Base-by-base conservation (phyloP, 2,113 vertebrate genomes). In the Peucedramus taeniatus region DNA sequence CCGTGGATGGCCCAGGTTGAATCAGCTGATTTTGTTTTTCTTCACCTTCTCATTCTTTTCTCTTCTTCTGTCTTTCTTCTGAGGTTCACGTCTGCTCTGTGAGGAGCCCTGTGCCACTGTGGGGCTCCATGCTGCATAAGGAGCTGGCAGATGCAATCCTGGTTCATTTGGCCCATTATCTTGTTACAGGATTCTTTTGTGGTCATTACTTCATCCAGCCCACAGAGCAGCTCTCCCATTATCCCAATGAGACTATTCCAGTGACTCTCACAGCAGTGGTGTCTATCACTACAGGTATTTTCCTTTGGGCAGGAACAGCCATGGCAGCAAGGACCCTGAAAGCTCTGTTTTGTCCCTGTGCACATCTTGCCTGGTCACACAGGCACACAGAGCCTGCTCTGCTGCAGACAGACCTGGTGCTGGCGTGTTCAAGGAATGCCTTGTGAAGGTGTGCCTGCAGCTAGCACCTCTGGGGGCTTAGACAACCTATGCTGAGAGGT, bases 391-490 rank as follows among this genome's bases (percentile, higher is more conserved):
- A 59, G 35, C 35, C 39, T 15, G 33, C 13, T 23, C 10, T 65
- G 37, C 87, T 76, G 28, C 60, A 28, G 5, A 28, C 1, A 9
- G 24, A 9, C 23, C 33, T 31, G 17, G 13, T 0, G 1, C 20
- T 72, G 61, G 30, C 5, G 12, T 10, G 20, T 37, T 35, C 26
- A 80, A 51, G 53, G 35, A 44, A 50, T 18, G 33, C 17, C 31
- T 14, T 68, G 42, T 60, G 75, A 76, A 79, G 27, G 13, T 6
- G 13, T 30, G 30, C 19, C 26, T 56, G 53, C 24, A 88, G 66
- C 24, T 66, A 72, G 19, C 18, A 42, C 0, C 33, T 54, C 66
- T 64, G 37, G 19, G 39, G 51, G 2, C 68, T 86, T 76, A 47
- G 27, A n/a, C 23, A 69, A 13, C 26, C 35, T 69, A 0, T 60